Conservation (phyloP, 2,113 vertebrate genomes). For the Solea senegalensis region DNA sequence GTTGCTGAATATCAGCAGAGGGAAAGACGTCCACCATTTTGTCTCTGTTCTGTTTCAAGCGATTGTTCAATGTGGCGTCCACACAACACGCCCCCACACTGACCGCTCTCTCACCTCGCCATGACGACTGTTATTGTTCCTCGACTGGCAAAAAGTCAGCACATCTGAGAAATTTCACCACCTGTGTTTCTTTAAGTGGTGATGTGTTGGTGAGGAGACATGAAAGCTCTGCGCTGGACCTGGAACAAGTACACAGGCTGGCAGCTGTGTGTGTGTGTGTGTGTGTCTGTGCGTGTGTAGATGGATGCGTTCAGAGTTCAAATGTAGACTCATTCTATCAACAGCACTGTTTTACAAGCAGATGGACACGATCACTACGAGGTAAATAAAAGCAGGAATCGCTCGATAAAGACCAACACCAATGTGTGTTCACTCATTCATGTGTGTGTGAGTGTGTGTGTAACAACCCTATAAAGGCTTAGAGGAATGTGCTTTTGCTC, state of each 20-base stretch:
- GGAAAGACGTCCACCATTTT: no score
- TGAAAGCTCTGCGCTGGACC: slow-evolving; percentile 24
- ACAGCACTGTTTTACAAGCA: slow-evolving; percentile 62
- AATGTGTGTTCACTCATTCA: not conserved
- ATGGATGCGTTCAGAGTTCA: slow-evolving; percentile 6
- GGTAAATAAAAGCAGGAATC: slow-evolving; percentile 38
- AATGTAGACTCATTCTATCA: slow-evolving; percentile 28
- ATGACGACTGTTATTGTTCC: slow-evolving; percentile 39
- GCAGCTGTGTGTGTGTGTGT: slow-evolving; percentile 22
- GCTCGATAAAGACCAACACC: slow-evolving; percentile 45
- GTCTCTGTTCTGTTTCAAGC: no score
- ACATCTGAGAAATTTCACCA: slow-evolving; percentile 48
- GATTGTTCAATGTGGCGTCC: slow-evolving; percentile 24
- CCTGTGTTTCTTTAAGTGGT: slow-evolving; percentile 52
- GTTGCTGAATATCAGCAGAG: no score
- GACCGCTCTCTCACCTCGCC: slow-evolving; percentile 55
- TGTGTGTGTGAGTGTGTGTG: slow-evolving; percentile 13
- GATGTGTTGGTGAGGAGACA: slow-evolving; percentile 35
- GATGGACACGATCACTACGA: slow-evolving; percentile 50
- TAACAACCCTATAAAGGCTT: slow-evolving; percentile 42
- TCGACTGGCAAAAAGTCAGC: slow-evolving; percentile 34
- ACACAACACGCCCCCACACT: slow-evolving; percentile 37
- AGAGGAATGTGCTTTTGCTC: slow-evolving; percentile 58
- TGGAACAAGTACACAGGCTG: slow-evolving; percentile 3
- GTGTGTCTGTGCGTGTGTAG: slow-evolving; percentile 11